Evolutionary conservation across 1,140 invertebrate species (phyloP).

Genomic region (Diabrotica virgifera): DNA sequence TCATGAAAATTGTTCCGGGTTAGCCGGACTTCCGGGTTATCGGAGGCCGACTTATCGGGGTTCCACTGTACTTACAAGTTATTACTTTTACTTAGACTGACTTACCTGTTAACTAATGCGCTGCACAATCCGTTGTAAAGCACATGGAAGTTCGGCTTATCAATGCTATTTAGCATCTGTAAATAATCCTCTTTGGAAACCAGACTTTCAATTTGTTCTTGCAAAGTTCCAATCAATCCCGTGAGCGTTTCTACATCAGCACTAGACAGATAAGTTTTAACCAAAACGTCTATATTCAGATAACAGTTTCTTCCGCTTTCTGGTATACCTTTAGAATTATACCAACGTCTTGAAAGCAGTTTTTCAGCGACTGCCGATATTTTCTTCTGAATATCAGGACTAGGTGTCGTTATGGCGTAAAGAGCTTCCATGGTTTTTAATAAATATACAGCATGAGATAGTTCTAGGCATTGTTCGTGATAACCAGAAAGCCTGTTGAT

Average conservation of each 20-base stretch:
- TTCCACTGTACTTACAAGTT: no score
- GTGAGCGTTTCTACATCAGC: conserved; percentile 52
- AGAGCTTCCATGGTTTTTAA: conserved; percentile 50
- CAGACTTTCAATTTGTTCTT: conserved; percentile 52
- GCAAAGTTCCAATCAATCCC: conserved; percentile 52
- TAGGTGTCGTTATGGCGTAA: conserved; percentile 42
- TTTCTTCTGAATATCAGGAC: conserved; percentile 43
- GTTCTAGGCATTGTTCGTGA: conserved; percentile 50
- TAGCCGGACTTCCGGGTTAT: no score
- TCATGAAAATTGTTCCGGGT: no score
- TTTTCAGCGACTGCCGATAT: conserved; percentile 50
- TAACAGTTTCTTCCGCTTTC: conserved; percentile 54
- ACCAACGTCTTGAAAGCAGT: conserved; percentile 56
- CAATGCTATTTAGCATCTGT: conserved; percentile 54
- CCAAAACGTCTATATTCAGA: conserved; percentile 51
- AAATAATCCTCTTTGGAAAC: conserved; percentile 55
- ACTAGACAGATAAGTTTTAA: conserved; percentile 50
- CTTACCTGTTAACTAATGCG: conserved; percentile 47
- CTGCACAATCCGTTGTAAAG: conserved; percentile 56
- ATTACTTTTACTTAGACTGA: background rate
- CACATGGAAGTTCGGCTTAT: conserved; percentile 59
- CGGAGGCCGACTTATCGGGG: no score
- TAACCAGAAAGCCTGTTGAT: conserved; percentile 42
- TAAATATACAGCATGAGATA: conserved; percentile 51
- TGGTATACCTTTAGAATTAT: conserved; percentile 50